These are phyloP conservation scores for Sebastes hubbsi DNA, from an alignment of 2,797 vertebrate species.

Conservation along the genomic window DNA sequence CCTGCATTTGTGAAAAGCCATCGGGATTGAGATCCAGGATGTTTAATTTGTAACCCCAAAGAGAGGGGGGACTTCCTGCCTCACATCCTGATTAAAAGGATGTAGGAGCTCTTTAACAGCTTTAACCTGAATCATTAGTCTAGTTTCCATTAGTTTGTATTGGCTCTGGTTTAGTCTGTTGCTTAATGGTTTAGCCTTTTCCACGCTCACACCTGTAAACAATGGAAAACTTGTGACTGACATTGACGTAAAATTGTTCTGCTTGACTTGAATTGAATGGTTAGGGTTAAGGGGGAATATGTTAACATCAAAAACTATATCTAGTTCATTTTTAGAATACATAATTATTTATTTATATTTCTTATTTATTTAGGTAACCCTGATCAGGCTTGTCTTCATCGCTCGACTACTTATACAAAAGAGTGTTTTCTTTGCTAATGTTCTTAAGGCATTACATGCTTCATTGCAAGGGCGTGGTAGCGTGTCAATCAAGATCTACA, in stretches of 20 bases:
- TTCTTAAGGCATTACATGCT: constrained; percentile 59
- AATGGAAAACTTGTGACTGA: not conserved
- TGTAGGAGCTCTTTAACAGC: constrained; percentile 29
- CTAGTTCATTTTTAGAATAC: not conserved
- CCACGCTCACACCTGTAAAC: not conserved
- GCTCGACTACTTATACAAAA: constrained; percentile 16
- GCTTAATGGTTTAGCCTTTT: constrained; percentile 17
- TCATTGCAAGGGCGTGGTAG: constrained; percentile 50
- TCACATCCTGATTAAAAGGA: constrained; percentile 59
- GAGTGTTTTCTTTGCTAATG: constrained; percentile 44
- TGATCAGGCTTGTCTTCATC: constrained; percentile 53
- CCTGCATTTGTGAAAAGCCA: constrained; percentile 36
- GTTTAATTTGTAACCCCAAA: constrained; percentile 32
- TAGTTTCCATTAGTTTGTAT: constrained; percentile 20
- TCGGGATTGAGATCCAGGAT: constrained; percentile 21
- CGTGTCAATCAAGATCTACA: constrained; percentile 35
- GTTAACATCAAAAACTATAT: not conserved
- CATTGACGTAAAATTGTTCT: not conserved
- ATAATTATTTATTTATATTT: constrained; percentile 3
- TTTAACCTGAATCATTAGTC: constrained; percentile 22
- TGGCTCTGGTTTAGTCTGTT: constrained; percentile 5
- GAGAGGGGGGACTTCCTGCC: constrained; percentile 22
- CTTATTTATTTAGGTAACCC: constrained; percentile 2
- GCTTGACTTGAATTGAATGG: not conserved
- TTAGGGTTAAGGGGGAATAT: not conserved